A percentile compares a stretch with the other conserved stretches of the same genome.
Evolutionary conservation across 2,113 vertebrate species (phyloP).

Genomic region (Plestiodon gilberti): DNA sequence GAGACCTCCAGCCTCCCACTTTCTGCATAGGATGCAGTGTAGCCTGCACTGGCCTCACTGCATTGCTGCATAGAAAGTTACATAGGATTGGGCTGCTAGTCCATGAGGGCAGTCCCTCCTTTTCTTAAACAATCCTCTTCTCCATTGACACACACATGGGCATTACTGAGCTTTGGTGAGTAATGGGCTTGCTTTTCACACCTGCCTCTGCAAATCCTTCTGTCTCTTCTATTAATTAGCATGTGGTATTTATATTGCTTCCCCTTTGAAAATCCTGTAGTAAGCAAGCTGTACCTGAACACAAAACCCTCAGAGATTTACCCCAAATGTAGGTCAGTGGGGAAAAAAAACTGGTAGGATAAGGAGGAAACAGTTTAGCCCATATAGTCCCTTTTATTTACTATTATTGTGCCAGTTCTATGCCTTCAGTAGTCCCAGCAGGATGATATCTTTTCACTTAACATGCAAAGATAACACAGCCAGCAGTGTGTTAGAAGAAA

Average conservation of each 20-base stretch:
- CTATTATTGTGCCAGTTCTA: neutral
- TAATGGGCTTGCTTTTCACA: neutral
- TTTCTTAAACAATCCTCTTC: too few species aligned
- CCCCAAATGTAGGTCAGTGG: neutral
- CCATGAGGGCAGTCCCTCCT: too few species aligned
- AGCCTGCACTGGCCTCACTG: too few species aligned
- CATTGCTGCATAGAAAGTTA: too few species aligned
- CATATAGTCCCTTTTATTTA: rapidly evolving
- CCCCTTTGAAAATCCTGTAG: neutral
- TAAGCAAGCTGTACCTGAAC: neutral
- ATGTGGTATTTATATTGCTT: neutral
- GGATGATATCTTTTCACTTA: neutral
- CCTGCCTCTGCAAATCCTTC: neutral
- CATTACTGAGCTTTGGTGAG: too few species aligned
- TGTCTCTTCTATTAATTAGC: neutral
- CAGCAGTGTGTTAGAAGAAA: neutral
- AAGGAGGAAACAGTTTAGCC: neutral
- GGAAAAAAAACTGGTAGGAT: neutral
- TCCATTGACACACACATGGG: neutral
- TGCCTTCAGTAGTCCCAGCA: neutral
- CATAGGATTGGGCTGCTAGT: too few species aligned
- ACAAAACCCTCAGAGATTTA: neutral
- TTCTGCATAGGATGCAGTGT: too few species aligned
- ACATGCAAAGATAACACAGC: neutral
- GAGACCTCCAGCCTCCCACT: too few species aligned